Evolutionary conservation across 2,888 invertebrate genomes (phyloP).

Genomic region (Dioctria linearis): DNA sequence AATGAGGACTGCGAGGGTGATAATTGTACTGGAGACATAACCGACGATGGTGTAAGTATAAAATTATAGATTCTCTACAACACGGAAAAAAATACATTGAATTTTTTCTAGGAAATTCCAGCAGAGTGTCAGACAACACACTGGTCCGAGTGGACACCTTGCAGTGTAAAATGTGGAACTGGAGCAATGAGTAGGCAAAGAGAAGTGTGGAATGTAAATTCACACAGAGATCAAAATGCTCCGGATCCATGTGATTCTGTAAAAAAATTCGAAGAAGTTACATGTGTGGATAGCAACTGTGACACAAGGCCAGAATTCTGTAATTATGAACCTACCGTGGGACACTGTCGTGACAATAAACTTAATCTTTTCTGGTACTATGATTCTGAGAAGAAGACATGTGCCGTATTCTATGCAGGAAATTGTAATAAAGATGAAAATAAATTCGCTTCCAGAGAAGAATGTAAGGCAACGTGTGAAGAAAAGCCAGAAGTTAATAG

Average conservation of each 20-base stretch:
- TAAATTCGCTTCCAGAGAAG: conserved; percentile 83
- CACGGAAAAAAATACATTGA: background rate
- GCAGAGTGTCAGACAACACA: conserved; percentile 76
- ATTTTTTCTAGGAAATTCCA: conserved; percentile 64
- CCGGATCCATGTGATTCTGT: conserved; percentile 67
- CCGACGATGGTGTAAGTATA: conserved; percentile 61
- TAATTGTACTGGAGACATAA: conserved; percentile 67
- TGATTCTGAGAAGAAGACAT: conserved; percentile 79
- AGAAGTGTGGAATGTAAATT: conserved; percentile 52
- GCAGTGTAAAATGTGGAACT: conserved; percentile 84
- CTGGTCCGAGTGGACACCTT: conserved; percentile 89
- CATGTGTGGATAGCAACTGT: conserved; percentile 64
- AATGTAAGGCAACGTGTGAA: conserved; percentile 79
- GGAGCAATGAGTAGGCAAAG: conserved; percentile 79
- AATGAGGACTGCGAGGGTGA: conserved; percentile 70
- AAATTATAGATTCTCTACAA: background rate
- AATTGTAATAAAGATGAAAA: conserved; percentile 84
- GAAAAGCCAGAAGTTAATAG: conserved; percentile 61
- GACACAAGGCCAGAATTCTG: conserved; percentile 66
- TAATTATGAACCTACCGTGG: conserved; percentile 73
- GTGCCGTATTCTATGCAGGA: conserved; percentile 86
- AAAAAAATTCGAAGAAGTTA: conserved; percentile 66
- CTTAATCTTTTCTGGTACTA: conserved; percentile 86
- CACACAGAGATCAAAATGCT: conserved; percentile 25
- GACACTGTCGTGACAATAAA: conserved; percentile 81